Evolutionary conservation across 2,113 vertebrate species (phyloP), one percentile per base, ranked within the genome.

Genomic region (Rostratula benghalensis): DNA sequence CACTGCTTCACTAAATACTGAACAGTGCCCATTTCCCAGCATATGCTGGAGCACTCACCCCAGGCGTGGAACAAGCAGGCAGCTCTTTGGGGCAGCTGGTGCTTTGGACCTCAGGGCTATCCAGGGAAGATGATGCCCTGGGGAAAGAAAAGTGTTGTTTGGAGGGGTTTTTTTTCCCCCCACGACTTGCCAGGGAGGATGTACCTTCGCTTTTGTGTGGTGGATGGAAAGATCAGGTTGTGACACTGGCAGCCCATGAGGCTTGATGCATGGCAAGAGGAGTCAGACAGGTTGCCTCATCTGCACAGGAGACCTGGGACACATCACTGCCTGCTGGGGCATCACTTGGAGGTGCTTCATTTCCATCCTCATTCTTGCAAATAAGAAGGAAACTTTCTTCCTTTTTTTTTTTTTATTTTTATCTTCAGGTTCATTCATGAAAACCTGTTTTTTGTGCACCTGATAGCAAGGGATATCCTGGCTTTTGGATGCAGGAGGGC

Each of bases 291-390:
- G 30, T 83, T 67, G 30, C 27, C 21, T 57, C 27, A 67, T 13
- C 64, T 83, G n/a, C 37, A 28, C 31, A 15, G 39, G 60, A 10
- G 59, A 25, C 46, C 5, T 3, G 5, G 50, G 43, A 43, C 46
- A 8, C 0, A 0, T 18, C 2, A 0, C 15, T 25, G 27, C 10
- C 51, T 54, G 31, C 61, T 85, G 48, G 33, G 61, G 8, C 39
- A 53, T 27, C 35, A 0, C 4, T 3, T 3, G 27, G 48, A 53
- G 12, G 30, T 2, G 3, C 17, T 27, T 37, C 27, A 5, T 15
- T 53, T 53, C 24, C 50, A 76, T 11, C 20, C 61, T 64, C 0
- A 0, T 13, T 56, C 79, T 73, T n/a, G 22, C 48, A 69, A 69
- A 46, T 48, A 37, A 81, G 31, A 75, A 54, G 15, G 60, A 59